Evolutionary conservation across 2,113 vertebrate species (phyloP).

Genomic region (Dolichallabes microphthalmus): DNA sequence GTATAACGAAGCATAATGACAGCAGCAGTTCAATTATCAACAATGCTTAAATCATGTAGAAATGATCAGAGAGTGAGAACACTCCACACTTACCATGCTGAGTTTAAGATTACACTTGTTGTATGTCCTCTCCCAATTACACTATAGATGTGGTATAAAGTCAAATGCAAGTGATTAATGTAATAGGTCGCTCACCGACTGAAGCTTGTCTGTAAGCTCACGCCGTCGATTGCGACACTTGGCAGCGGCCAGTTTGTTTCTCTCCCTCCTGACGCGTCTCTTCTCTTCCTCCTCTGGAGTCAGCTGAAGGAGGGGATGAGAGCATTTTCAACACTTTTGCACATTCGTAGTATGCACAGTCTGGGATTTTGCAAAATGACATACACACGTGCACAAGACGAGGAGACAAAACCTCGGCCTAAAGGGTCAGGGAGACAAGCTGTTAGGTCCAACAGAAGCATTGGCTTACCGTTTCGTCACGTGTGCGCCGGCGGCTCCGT

Average conservation of each 20-base stretch:
- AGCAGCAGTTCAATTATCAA: too few species aligned
- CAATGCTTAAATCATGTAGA: background rate
- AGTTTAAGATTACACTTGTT: background rate
- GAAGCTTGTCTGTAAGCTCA: slow-evolving; percentile 91
- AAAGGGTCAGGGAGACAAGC: background rate
- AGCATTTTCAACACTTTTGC: background rate
- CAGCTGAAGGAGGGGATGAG: slow-evolving; percentile 68
- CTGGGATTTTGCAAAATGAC: background rate
- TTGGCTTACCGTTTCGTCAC: slow-evolving; percentile 87
- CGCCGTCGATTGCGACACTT: slow-evolving; percentile 92
- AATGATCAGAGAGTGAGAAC: background rate
- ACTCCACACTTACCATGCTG: background rate
- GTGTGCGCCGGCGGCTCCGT: slow-evolving; percentile 78
- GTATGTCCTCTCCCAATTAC: background rate
- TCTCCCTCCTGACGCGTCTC: slow-evolving; percentile 83
- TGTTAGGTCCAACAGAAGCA: background rate
- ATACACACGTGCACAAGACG: background rate
- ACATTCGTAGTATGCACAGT: too few species aligned
- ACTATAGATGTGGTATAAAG: background rate
- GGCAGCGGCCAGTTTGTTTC: slow-evolving; percentile 92
- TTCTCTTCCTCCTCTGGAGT: slow-evolving; percentile 95
- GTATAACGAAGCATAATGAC: background rate
- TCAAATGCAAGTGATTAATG: background rate
- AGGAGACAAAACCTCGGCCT: background rate
- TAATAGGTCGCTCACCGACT: slow-evolving; percentile 80